These are phyloP conservation scores for Syrista parreyssii DNA, from an alignment of 2,888 invertebrate genomes.

Conservation along the genomic window DNA sequence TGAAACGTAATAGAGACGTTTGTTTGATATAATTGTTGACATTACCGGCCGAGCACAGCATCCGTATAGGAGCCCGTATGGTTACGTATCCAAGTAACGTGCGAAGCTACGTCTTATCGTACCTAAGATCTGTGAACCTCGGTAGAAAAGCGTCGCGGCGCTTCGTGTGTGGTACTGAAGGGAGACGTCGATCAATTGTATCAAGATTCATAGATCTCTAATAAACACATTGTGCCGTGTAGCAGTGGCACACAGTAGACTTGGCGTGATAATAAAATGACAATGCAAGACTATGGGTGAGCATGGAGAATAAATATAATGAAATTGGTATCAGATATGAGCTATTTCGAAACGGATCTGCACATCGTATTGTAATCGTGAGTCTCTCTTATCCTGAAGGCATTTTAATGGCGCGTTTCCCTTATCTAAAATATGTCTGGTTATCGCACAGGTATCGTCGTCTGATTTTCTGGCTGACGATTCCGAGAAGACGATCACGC, in stretches of 20 bases:
- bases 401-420: conserved; percentile 59
- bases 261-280: neutral
- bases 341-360: neutral
- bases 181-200: neutral
- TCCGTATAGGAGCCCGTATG: neutral
- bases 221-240: neutral
- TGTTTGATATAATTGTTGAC: neutral
- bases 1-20: neutral
- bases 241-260: neutral
- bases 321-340: neutral
- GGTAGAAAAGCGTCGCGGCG: neutral
- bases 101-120: neutral
- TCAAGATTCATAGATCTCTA: neutral
- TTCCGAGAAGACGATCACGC: conserved; percentile 27
- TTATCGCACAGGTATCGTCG: conserved; percentile 55
- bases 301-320: neutral
- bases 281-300: neutral
- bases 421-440: conserved; percentile 59
- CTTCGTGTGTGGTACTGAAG: neutral
- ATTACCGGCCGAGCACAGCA: neutral
- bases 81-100: neutral
- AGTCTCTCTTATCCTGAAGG: conserved; percentile 49
- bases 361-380: neutral
- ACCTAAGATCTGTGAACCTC: neutral
- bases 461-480: conserved; percentile 57